phyloP scores from a whole-genome alignment of 2,888 invertebrate genomes.

The Machimus rusticus region DNA sequence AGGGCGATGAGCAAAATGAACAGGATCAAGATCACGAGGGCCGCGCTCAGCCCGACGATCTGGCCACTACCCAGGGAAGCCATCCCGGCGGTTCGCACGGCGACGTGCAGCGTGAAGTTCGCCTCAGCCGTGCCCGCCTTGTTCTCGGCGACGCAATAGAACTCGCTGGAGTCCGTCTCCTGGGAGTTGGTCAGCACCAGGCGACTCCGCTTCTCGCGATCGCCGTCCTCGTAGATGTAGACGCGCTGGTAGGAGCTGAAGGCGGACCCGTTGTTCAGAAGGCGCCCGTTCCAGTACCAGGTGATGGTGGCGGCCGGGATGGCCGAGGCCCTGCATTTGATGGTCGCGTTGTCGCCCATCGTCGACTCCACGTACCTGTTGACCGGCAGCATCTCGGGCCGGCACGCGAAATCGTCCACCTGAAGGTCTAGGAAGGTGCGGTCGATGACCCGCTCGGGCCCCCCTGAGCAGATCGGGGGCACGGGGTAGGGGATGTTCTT shows the following conservation, averaged over 20 bases:
- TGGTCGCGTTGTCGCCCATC: slow-evolving; percentile 85
- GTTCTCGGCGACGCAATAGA: slow-evolving; percentile 90
- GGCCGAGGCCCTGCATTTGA: slow-evolving; percentile 82
- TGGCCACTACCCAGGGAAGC: slow-evolving; percentile 83
- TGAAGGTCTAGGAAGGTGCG: slow-evolving; percentile 78
- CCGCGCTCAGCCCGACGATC: slow-evolving; percentile 85
- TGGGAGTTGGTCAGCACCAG: slow-evolving; percentile 83
- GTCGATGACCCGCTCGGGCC: slow-evolving; percentile 74
- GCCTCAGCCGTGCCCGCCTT: slow-evolving; percentile 87
- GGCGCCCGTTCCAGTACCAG: slow-evolving; percentile 87
- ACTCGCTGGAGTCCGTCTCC: slow-evolving; percentile 82
- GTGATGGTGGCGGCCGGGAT: slow-evolving; percentile 81
- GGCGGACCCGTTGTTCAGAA: slow-evolving; percentile 78
- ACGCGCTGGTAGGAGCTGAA: slow-evolving; percentile 82
- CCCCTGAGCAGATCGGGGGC: slow-evolving; percentile 78
- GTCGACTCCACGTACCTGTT: slow-evolving; percentile 80
- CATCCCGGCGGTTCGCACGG: slow-evolving; percentile 79
- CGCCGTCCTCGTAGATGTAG: slow-evolving; percentile 78
- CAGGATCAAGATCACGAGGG: slow-evolving; percentile 78
- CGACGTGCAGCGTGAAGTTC: slow-evolving; percentile 86
- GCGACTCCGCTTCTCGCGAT: slow-evolving; percentile 77
- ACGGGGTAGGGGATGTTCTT: slow-evolving; percentile 80
- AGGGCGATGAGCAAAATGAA: slow-evolving; percentile 77
- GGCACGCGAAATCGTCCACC: slow-evolving; percentile 86
- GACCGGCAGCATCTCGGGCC: slow-evolving; percentile 79